Evolutionary conservation across 2,888 invertebrate genomes (phyloP).

Genomic region (Orgyia antiqua): DNA sequence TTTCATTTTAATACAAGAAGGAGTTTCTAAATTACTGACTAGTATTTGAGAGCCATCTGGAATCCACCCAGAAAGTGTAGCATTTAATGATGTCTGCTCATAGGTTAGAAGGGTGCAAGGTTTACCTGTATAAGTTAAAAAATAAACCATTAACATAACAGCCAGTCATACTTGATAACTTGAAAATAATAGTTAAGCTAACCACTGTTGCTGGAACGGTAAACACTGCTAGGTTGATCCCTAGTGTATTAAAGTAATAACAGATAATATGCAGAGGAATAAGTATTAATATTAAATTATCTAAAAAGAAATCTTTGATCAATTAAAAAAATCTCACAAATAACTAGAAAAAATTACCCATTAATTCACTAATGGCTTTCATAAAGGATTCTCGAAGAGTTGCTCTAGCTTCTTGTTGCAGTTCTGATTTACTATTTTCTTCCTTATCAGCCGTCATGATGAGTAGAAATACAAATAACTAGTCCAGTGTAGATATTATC

Average conservation of each 20-base stretch:
- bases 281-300: no score
- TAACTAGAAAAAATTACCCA: constrained; percentile 39
- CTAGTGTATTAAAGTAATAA: no score
- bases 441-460: constrained; percentile 12
- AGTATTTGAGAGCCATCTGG: constrained; percentile 52
- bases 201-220: no score
- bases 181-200: no score
- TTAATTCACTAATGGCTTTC: constrained; percentile 43
- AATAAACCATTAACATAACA: no score
- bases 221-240: no score
- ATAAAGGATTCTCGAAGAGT: constrained; percentile 56
- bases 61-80: constrained; percentile 52
- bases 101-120: constrained; percentile 53
- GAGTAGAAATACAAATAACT: no score
- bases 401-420: constrained; percentile 45
- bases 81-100: constrained; percentile 48
- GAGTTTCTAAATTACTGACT: constrained; percentile 50
- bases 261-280: no score
- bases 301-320: no score
- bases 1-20: constrained; percentile 39
- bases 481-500: no score
- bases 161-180: no score
- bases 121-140: constrained; percentile 39
- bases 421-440: constrained; percentile 14
- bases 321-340: no score